Evolutionary conservation across 2,113 vertebrate genomes (phyloP), one percentile per base, ranked within the genome.

Genomic region (Anser cygnoides): DNA sequence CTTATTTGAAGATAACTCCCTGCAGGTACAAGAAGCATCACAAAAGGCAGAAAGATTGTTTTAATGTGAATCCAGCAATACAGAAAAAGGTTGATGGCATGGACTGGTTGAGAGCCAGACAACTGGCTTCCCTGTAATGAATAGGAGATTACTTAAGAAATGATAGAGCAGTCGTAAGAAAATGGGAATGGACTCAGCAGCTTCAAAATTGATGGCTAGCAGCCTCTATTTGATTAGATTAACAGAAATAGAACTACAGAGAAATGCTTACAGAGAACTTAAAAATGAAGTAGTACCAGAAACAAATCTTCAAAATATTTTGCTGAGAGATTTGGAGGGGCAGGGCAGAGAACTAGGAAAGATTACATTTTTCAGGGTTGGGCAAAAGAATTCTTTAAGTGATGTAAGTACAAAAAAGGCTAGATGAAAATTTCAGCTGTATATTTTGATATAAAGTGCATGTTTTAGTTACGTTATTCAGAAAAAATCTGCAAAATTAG

Each of bases 151-250:
- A 81, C 35, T 49, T 46, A 70, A 91, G 44, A 73, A 81, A 43
- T 70, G 43, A 41, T 33, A 85, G 50, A 49, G 8, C 39, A 81
- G 81, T 13, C 70, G 43, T 50, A 50, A 82, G 72, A 71, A 88
- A 85, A 78, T 23, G 19, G 57, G 57, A 91, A 71, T 18, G 65
- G 80, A 31, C 72, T 66, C 57, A 85, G 26, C 16, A 50, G 6
- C 43, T 91, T 63, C 37, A 46, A 91, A 81, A 76, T 1, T 76
- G 84, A 72, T 41, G 63, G 41, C 26, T n/a, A 85, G 58, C 29
- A 84, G 28, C 59, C 61, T 85, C 44, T 41, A 26, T 73, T 91
- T 78, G 39, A 82, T 82, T 74, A 94, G 61, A 82, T 85, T 88
- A 92, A 82, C 66, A 39, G 28, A 37, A 88, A 79, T 39, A 61